Evolutionary conservation across 64 coral and sea anemone species (phyloP), one percentile per base, ranked within the genome.

Genomic region (Dendronephthya gigantea): DNA sequence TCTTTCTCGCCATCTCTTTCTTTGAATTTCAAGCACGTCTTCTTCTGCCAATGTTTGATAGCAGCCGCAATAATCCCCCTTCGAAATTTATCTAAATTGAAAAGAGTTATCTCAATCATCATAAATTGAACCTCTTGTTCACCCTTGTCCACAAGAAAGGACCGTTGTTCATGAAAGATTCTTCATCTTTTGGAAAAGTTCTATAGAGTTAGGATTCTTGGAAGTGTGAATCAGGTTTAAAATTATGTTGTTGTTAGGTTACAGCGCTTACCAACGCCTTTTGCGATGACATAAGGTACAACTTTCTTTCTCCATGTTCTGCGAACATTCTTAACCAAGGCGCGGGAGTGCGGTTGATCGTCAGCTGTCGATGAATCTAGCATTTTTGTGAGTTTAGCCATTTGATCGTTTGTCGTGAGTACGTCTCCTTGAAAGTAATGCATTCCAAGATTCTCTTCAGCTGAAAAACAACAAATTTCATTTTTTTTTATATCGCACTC

Each of bases 341-440:
- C 69, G 7, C 69, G 69, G 9, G 51, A 58, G 2, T 58, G 51
- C 51, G 22, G 23, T 75, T 75, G 28, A 34, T 31, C 25, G 69
- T 31, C 69, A 2, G 25, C 35, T 14, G 30, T 16, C 5, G 69
- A 75, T 23, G 28, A 4, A 75, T 34, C 35, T 14, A 75, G 17
- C 69, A 75, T 31, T 34, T 75, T 1, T 8, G 28, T 75, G 23
- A 31, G 28, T 75, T 75, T 75, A 7, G 2, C 35, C 30, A 75
- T 75, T 37, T 75, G 69, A 29, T 75, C 69, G 17, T 75, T 31
- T 34, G 28, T 75, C 35, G 30, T 34, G 1, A 75, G 69, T 8
- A 75, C 35, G 34, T 75, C 69, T 31, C 69, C 69, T 37, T 75
- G 69, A 27, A 75, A 75, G 69, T 75, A 75, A 75, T 33, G 69